Evolutionary conservation across 2,888 invertebrate species (phyloP), one percentile per base, ranked within the genome.

Genomic region (Nycteola revayana): DNA sequence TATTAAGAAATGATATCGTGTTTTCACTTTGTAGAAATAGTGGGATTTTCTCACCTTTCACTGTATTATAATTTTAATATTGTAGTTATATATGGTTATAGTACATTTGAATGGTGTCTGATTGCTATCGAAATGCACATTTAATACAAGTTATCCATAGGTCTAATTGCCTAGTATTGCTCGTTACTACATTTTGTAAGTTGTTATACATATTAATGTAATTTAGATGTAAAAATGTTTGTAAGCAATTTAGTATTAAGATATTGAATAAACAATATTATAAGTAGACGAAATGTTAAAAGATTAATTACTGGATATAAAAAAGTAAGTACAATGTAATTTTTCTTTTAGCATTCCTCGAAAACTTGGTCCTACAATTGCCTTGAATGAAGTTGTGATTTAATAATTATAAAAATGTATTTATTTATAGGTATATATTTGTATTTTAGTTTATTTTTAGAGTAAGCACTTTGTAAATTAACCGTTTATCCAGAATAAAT

Each of bases 351-450:
- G 43, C 36, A 8, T 37, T 37, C 51, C 11, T 25, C 7, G 28
- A 38, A 21, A 35, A 30, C 48, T 49, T 36, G 42, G 32, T 58
- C 48, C 38, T 54, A 53, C 49, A 48, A 60, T 69, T 72, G 78
- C 76, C 76, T 81, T 80, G 50, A 60, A 69, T 58, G 49, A 67
- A 57, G 67, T 72, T 81, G 80, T 82, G 81, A 81, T 79, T 71
- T 61, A 54, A 59, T 51, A 21, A 14, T 14, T 21, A 3, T n/a
- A 21, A n/a, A 21, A 66, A 60, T 73, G 64, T 79, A 81, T 80
- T 78, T 80, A 78, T 82, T 69, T 46, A 64, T 61, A 64, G 53
- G 54, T 63, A 60, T 60, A 54, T 55, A 64, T 51, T 38, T 49
- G 38, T 66, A 66, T 60, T 44, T 42, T 62, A 54, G 53, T 17